A percentile compares a stretch with the other conserved stretches of the same genome.
Conservation (phyloP, 2,113 vertebrate species). For the Procavia capensis region DNA sequence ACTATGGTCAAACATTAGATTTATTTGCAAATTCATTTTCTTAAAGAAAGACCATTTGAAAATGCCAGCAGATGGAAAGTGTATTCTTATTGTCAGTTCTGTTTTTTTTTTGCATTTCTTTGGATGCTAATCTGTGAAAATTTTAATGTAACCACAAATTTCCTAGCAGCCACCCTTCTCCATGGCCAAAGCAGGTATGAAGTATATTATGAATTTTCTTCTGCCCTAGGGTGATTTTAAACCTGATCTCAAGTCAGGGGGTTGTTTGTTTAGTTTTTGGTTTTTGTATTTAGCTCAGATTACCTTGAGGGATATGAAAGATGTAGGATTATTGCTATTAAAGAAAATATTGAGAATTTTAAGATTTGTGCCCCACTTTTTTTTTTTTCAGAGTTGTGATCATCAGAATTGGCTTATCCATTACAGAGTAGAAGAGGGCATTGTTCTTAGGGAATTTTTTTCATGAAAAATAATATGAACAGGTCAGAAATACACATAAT, state of each 20-base stretch:
- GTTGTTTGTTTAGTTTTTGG: constrained; percentile 19
- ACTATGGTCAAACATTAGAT: neutral
- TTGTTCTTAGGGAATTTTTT: constrained; percentile 48
- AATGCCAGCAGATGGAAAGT: constrained; percentile 52
- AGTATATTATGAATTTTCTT: constrained; percentile 46
- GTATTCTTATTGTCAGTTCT: neutral
- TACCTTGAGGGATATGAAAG: neutral
- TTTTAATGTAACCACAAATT: constrained; percentile 65
- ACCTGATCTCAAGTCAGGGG: constrained; percentile 60
- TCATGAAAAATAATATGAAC: constrained; percentile 56
- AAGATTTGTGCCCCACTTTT: neutral
- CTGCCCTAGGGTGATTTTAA: constrained; percentile 71
- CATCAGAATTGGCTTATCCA: neutral
- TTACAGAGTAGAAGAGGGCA: neutral
- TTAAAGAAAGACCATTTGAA: constrained; percentile 21
- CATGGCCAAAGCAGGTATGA: neutral
- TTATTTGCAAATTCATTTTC: constrained; percentile 51
- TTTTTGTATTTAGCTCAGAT: constrained; percentile 51
- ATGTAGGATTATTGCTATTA: neutral
- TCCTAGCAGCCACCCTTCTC: neutral
- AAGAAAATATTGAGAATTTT: neutral
- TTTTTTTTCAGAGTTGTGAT: neutral
- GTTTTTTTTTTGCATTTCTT: constrained; percentile 59
- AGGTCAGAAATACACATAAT: constrained; percentile 63
- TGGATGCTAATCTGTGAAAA: neutral